phyloP scores from a whole-genome alignment of 2,797 vertebrate genomes.

The Danio albolineatus region DNA sequence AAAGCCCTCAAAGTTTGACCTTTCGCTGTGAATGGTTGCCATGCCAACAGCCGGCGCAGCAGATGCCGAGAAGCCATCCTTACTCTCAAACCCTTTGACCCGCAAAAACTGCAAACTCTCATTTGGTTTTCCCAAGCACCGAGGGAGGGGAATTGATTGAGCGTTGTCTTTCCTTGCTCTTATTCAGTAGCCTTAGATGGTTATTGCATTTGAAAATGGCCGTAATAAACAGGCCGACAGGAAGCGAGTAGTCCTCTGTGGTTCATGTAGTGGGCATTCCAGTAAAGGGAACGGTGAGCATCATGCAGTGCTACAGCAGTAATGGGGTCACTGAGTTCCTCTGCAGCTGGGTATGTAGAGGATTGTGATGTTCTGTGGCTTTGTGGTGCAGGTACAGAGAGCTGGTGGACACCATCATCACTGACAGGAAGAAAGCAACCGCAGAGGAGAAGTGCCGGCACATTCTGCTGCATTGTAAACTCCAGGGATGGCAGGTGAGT shows the following conservation, averaged over 20 bases:
- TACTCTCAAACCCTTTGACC: constrained; percentile 71
- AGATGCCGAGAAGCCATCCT: constrained; percentile 74
- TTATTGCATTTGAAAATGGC: constrained; percentile 8
- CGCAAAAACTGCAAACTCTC: constrained; percentile 69
- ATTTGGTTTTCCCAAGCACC: constrained; percentile 35
- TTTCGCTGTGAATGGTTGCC: constrained; percentile 68
- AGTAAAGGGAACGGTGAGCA: not conserved
- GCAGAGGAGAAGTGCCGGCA: constrained; percentile 85
- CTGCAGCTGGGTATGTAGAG: not conserved
- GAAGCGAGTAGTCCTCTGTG: not conserved
- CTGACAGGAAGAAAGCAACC: constrained; percentile 79
- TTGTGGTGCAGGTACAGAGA: constrained; percentile 84
- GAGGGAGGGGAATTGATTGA: not conserved
- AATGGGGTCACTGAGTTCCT: not conserved
- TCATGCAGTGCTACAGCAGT: not conserved
- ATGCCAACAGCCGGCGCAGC: constrained; percentile 72
- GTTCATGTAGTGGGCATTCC: constrained; percentile 7
- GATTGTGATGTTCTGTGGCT: constrained; percentile 34
- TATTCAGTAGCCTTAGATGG: not conserved
- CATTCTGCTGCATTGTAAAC: constrained; percentile 87
- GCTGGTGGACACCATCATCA: constrained; percentile 79
- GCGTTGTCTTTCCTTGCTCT: not conserved
- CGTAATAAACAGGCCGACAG: not conserved
- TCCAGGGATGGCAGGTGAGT: constrained; percentile 94
- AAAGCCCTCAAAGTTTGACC: constrained; percentile 37